Base-by-base conservation (phyloP, 2,888 invertebrate genomes). In the Aleiodes testaceus region DNA sequence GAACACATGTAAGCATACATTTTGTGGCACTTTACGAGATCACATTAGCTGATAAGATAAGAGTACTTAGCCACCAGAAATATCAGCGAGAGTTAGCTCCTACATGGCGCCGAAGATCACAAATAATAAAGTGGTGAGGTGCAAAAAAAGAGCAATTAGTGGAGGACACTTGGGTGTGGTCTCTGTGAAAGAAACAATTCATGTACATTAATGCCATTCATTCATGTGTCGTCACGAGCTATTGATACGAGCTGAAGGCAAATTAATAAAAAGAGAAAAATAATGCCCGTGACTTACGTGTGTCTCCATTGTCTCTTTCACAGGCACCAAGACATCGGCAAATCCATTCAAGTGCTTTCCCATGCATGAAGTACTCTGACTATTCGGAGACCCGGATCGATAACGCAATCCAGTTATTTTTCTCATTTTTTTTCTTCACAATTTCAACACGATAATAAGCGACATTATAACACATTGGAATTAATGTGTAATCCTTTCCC, bases 141-240 rank as follows among this genome's bases (percentile, higher is more conserved):
- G 36, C 6, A 30, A 36, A 26, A 26, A 26, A 53, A 18, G 18
- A 30, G 18, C 59, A 59, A 59, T 59, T 59, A 59, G 42, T 42
- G 3, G 14, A 18, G 59, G 16, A 36, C 12, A 50, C 55, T 42
- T 42, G 16, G 59, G 59, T 59, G 59, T 59, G 59, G 59, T 59
- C 59, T 59, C 3, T 59, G 18, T 16, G 26, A 30, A 42, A 7
- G 7, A 42, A 18, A n/a, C 42, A 59, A 36, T 55, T 55, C 55
- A 59, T 59, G 30, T n/a, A 42, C 42, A 18, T 18, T 42, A 59
- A 42, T 59, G 59, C 36, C 42, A 16, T 36, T 59, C 59, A 59
- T 59, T 59, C 59, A 59, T 59, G 36, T 59, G 42, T 59, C 59
- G 42, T 59, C 59, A 42, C 59, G 36, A 36, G 16, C 59, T 59